Conservation (phyloP, 2,888 invertebrate genomes). For the Aromia moschata region DNA sequence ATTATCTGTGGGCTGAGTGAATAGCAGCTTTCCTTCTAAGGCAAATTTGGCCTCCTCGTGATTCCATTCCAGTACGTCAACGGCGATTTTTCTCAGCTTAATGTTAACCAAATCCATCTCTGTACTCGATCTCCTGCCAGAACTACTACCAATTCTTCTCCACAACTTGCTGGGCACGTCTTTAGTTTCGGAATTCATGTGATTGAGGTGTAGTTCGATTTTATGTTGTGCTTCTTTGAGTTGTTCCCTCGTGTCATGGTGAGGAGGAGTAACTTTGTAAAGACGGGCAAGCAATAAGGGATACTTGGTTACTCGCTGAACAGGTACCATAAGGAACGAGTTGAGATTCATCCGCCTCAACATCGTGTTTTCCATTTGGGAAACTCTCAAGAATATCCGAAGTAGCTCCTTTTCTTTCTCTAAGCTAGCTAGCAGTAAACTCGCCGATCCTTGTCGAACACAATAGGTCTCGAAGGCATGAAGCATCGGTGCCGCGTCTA, state of each 20-base stretch:
- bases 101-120: slow-evolving; percentile 91
- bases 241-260: slow-evolving; percentile 83
- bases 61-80: slow-evolving; percentile 94
- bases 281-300: slow-evolving; percentile 90
- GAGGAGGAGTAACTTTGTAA: slow-evolving; percentile 87
- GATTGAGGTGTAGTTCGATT: slow-evolving; percentile 91
- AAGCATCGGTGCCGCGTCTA: slow-evolving; percentile 92
- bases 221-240: slow-evolving; percentile 89
- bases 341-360: slow-evolving; percentile 94
- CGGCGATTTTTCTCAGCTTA: slow-evolving; percentile 90
- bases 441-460: slow-evolving; percentile 90
- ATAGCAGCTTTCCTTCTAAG: slow-evolving; percentile 87
- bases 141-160: slow-evolving; percentile 85
- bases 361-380: slow-evolving; percentile 95
- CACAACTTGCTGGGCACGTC: slow-evolving; percentile 91
- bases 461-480: slow-evolving; percentile 96
- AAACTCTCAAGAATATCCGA: slow-evolving; percentile 92
- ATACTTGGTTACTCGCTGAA: slow-evolving; percentile 96
- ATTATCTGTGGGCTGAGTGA: slow-evolving; percentile 90
- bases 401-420: slow-evolving; percentile 95
- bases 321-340: slow-evolving; percentile 98
- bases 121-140: slow-evolving; percentile 72
- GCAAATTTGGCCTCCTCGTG: slow-evolving; percentile 92
- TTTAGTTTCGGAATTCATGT: slow-evolving; percentile 93
- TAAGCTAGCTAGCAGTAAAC: slow-evolving; percentile 84